Conservation (phyloP, 2,888 invertebrate genomes). For the Herminia tarsipennalis region DNA sequence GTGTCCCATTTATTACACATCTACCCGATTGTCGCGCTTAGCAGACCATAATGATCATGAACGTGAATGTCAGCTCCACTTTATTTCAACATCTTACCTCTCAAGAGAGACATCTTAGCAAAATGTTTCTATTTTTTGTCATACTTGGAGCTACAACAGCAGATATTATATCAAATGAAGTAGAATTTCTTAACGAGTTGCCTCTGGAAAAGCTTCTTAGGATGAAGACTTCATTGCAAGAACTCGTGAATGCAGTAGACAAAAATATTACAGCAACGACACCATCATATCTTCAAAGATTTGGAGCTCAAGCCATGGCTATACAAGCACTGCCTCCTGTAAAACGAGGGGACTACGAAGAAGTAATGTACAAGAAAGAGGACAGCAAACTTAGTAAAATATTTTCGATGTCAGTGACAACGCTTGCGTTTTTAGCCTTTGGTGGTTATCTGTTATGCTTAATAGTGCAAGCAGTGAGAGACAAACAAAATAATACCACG, state of each 20-base stretch:
- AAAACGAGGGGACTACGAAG: constrained; percentile 79
- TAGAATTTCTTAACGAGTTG: constrained; percentile 88
- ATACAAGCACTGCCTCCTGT: constrained; percentile 62
- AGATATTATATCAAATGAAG: constrained; percentile 61
- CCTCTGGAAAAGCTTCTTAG: constrained; percentile 89
- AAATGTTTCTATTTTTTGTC: constrained; percentile 54
- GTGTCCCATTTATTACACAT: constrained; percentile 58
- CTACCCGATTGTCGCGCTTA: constrained; percentile 64
- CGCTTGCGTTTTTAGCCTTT: constrained; percentile 93
- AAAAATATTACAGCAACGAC: constrained; percentile 58
- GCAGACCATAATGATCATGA: constrained; percentile 64
- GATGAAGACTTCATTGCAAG: constrained; percentile 80
- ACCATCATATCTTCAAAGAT: constrained; percentile 58
- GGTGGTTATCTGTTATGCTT: constrained; percentile 93
- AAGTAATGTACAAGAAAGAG: constrained; percentile 74
- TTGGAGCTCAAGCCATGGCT: constrained; percentile 77
- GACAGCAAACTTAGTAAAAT: constrained; percentile 89
- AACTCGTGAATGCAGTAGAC: constrained; percentile 56
- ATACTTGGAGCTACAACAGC: constrained; percentile 46
- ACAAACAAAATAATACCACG: constrained; percentile 79
- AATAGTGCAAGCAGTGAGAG: constrained; percentile 90
- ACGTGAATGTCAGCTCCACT: constrained; percentile 40
- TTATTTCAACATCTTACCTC: constrained; percentile 48
- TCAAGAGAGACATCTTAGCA: constrained; percentile 47
- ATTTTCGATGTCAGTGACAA: constrained; percentile 91